Conservation (phyloP, 2,888 invertebrate species). For the Sarcophaga variegata region DNA sequence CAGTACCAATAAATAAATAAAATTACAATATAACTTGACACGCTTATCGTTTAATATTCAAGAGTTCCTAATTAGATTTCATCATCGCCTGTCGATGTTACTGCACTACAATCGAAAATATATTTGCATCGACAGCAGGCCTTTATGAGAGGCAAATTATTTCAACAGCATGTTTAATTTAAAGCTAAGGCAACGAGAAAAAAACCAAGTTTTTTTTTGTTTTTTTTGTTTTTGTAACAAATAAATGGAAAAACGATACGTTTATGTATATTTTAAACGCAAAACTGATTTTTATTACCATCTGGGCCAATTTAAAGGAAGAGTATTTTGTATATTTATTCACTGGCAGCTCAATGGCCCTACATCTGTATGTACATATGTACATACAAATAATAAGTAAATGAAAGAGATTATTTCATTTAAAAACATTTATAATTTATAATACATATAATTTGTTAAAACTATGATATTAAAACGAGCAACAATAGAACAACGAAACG, state of each 20-base stretch:
- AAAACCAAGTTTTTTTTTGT: not conserved
- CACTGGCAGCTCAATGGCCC: not conserved
- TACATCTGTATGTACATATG: not conserved
- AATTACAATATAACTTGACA: too few species aligned
- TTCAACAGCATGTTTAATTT: not conserved
- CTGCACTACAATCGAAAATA: constrained; percentile 23
- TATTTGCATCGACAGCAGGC: constrained; percentile 45
- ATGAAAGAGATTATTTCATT: too few species aligned
- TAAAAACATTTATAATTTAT: too few species aligned
- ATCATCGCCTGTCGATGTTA: constrained; percentile 35
- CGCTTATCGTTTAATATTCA: too few species aligned
- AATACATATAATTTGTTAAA: too few species aligned
- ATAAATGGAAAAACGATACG: constrained; percentile 48
- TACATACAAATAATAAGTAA: too few species aligned
- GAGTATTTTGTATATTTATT: too few species aligned
- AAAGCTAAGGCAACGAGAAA: not conserved
- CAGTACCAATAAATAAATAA: too few species aligned
- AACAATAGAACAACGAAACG: too few species aligned
- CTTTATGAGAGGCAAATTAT: constrained; percentile 29
- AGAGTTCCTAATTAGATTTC: too few species aligned
- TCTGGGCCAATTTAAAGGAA: constrained; percentile 15
- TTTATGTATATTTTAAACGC: constrained; percentile 30
- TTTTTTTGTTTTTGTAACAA: not conserved
- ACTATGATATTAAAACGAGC: not conserved
- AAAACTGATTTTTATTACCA: constrained; percentile 63